Conservation (phyloP, 2,888 invertebrate species). For the Stegana nigrithorax region DNA sequence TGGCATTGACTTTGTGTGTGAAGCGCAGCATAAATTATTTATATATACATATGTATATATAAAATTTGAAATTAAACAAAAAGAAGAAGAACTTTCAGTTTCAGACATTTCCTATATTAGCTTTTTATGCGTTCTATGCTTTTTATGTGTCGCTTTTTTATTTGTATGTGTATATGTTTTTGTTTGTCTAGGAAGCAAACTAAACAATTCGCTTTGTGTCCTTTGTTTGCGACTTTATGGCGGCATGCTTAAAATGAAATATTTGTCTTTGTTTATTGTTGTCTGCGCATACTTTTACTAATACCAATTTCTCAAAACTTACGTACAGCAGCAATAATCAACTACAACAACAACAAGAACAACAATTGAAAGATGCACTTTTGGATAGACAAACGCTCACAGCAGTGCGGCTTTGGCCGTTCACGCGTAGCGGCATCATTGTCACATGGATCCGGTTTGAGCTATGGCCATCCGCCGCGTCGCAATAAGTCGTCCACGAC, state of each 20-base stretch:
- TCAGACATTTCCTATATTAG: constrained; percentile 4
- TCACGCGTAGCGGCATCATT: constrained; percentile 77
- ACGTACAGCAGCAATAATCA: too few species aligned
- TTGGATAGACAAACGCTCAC: constrained; percentile 87
- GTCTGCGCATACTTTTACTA: not conserved
- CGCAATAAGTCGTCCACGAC: constrained; percentile 45
- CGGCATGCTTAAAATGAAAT: not conserved
- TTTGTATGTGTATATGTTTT: not conserved
- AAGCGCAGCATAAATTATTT: constrained; percentile 1
- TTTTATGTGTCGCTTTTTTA: constrained; percentile 14
- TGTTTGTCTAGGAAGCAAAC: constrained; percentile 19
- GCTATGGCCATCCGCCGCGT: constrained; percentile 69
- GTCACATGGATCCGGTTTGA: constrained; percentile 71
- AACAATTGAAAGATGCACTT: too few species aligned
- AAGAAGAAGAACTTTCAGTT: too few species aligned
- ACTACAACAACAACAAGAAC: constrained; percentile 1
- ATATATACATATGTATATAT: too few species aligned
- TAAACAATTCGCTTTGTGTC: constrained; percentile 6
- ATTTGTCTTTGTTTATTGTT: not conserved
- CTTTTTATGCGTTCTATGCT: not conserved
- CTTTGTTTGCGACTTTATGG: constrained; percentile 12
- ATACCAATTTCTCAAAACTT: constrained; percentile 21
- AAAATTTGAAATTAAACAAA: too few species aligned
- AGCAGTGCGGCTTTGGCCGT: constrained; percentile 81
- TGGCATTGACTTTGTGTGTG: not conserved